Conservation (phyloP, 2,113 vertebrate genomes). For the Spea bombifrons region DNA sequence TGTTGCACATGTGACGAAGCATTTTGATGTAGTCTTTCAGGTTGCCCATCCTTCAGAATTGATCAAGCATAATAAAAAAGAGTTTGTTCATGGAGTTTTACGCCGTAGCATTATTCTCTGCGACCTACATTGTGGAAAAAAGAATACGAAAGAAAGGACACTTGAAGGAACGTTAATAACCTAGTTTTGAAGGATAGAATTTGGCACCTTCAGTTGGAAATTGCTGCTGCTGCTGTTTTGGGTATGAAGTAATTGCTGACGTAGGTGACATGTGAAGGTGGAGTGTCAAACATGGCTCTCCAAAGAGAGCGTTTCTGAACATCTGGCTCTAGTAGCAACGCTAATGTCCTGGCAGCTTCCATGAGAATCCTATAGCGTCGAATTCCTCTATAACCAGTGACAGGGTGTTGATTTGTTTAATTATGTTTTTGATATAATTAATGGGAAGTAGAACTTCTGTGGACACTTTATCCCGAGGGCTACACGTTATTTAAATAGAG, state of each 20-base stretch:
- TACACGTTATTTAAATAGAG: neutral
- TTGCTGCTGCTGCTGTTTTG: slow-evolving; percentile 41
- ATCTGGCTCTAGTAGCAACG: neutral
- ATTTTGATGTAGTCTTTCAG: no score
- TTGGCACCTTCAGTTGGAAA: slow-evolving; percentile 53
- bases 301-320: no score
- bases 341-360: neutral
- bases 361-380: neutral
- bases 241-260: slow-evolving; percentile 56
- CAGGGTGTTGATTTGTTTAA: neutral
- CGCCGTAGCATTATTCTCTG: neutral
- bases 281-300: slow-evolving; percentile 41
- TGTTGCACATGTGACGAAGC: no score
- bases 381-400: neutral
- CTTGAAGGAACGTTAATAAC: slow-evolving; percentile 28
- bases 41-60: no score
- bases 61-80: no score
- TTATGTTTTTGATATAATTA: neutral
- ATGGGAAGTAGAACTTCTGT: neutral
- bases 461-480: neutral
- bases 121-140: neutral
- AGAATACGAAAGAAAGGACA: neutral
- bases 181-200: slow-evolving; percentile 37
- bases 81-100: no score
- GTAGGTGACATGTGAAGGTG: slow-evolving; percentile 57